These are phyloP conservation scores for Chymomyza caudatula DNA, from an alignment of 2,888 invertebrate species.

Conservation along the genomic window DNA sequence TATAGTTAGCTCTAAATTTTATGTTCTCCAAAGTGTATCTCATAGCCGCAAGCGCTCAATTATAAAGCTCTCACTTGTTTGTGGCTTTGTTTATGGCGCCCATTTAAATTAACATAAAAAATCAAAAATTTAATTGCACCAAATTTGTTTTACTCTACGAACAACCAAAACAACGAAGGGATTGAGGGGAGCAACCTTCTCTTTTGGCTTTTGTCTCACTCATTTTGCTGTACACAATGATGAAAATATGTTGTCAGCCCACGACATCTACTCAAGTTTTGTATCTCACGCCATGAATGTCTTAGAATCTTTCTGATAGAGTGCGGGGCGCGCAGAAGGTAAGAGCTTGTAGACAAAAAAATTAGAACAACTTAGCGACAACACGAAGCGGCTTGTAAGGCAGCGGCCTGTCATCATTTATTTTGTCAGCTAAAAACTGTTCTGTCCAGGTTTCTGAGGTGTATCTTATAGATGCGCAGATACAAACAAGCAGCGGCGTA, in stretches of 20 bases:
- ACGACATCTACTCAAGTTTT: conserved; percentile 28
- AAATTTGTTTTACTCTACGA: conserved; percentile 55
- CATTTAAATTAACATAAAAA: conserved; percentile 67
- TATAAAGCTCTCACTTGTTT: neutral
- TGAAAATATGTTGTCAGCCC: conserved; percentile 44
- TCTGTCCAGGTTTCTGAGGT: conserved; percentile 38
- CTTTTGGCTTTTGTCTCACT: conserved; percentile 27
- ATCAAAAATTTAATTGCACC: conserved; percentile 53
- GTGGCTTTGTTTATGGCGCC: conserved; percentile 17
- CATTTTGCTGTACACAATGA: conserved; percentile 34
- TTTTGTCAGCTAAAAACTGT: conserved; percentile 66
- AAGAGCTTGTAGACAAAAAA: conserved; percentile 41
- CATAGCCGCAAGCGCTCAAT: neutral
- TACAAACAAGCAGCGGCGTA: conserved; percentile 5
- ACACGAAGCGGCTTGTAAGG: conserved; percentile 21
- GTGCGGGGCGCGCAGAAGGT: conserved; percentile 23
- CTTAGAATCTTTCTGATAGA: neutral
- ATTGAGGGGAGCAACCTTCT: conserved; percentile 61
- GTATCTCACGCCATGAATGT: conserved; percentile 1
- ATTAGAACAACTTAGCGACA: conserved; percentile 70
- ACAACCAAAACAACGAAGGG: conserved; percentile 41
- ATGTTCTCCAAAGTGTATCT: neutral
- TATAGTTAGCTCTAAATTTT: neutral
- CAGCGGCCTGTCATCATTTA: conserved; percentile 70
- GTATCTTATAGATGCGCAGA: conserved; percentile 54